Base-by-base conservation (phyloP, 2,797 vertebrate genomes). In the Phoxinus dragarum region DNA sequence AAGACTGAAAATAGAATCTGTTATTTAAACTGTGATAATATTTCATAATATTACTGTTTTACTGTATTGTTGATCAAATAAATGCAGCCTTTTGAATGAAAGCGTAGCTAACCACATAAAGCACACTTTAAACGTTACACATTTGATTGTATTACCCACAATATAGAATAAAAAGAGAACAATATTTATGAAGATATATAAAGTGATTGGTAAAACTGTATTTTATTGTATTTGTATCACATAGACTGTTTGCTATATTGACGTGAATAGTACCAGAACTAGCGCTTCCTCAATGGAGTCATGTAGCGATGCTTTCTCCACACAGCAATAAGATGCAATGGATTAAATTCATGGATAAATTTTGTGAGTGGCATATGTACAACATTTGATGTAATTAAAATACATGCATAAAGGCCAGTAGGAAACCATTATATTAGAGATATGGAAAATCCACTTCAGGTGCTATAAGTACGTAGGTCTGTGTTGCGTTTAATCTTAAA, bases 341-440 rank as follows among this genome's bases (percentile, higher is more conserved):
- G 27, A 82, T 27, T 67, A 75, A 75, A 66, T 75, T 52, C 12
- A 74, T 64, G 54, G n/a, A 82, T 72, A 47, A 44, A 42, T 44
- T 80, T 23, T 31, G 59, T 61, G 61, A 84, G 69, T 76, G 77
- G 59, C 79, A 84, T 80, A 80, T 84, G 36, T 66, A 42, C 66
- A 86, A 82, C 84, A 82, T 87, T 69, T 71, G 66, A 85, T 81
- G 84, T 84, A 52, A 78, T 88, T 84, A 71, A 84, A 88, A 90
- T 90, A 89, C 95, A 96, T 96, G 96, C 94, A 94, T 94, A 91
- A 89, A 93, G 93, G 90, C 82, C 90, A 93, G 87, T 82, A 88
- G 85, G 76, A 76, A 83, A 84, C 36, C 84, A 72, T 81, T 87
- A 87, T n/a, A 88, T 86, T 64, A 68, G 88, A 86, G 82, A 85